Conservation (phyloP, 2,888 invertebrate species). For the Tipula helvola region DNA sequence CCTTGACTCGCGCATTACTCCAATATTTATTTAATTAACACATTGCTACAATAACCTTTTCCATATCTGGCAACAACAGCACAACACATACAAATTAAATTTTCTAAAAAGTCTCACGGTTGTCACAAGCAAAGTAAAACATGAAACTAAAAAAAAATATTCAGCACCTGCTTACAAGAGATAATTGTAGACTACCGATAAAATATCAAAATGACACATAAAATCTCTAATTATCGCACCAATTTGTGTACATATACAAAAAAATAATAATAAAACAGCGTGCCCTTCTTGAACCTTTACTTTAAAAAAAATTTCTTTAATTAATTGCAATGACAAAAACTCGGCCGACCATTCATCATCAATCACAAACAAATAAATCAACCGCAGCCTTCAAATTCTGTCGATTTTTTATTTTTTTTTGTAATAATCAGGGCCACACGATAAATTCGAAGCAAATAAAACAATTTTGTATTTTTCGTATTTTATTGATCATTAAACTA, state of each 20-base stretch:
- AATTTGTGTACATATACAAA: background rate
- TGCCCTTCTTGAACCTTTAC: background rate
- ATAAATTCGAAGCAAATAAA: background rate
- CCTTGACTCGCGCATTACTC: background rate
- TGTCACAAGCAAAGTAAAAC: background rate
- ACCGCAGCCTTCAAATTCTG: background rate
- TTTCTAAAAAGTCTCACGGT: background rate
- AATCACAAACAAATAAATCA: background rate
- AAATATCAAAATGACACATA: background rate
- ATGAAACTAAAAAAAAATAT: background rate
- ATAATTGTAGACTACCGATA: background rate
- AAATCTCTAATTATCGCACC: background rate
- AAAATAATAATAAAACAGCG: background rate
- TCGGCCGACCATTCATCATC: background rate
- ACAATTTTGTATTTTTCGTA: background rate
- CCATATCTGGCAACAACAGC: background rate
- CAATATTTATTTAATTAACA: background rate
- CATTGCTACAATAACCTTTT: background rate
- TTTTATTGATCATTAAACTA: background rate
- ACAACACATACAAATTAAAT: background rate
- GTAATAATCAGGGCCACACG: background rate
- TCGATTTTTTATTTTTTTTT: background rate
- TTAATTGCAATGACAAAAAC: background rate
- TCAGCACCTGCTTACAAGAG: background rate
- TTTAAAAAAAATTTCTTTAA: background rate